Base-by-base conservation (phyloP, 2,888 invertebrate genomes). In the Trisateles emortualis region DNA sequence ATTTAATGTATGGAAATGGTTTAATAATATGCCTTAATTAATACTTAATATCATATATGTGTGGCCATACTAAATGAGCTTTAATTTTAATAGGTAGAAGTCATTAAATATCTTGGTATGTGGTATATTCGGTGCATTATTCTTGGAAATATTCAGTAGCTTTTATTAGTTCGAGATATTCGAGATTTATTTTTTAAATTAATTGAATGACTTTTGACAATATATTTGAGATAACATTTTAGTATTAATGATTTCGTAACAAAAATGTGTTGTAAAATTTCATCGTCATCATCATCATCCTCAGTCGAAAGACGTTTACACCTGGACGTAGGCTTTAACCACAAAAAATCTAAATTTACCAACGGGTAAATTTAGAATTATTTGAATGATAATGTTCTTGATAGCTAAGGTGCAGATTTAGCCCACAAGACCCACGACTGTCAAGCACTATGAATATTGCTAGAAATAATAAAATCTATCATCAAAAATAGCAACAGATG, bases 1-100 rank as follows among this genome's bases (percentile, higher is more conserved):
- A n/a, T 5, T 33, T 45, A 45, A 45, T 45, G 8, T 36, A 45
- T 45, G 35, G 13, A 45, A 45, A 45, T 45, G 13, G 35, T 9
- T 45, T 36, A 35, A 35, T 45, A 45, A 36, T 45, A 35, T 36
- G 26, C 26, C 16, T 22, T 33, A 35, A 44, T 44, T 44, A 44
- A 44, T 24, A 44, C n/a, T 24, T n/a, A 24, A 24, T 33, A 24
- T 35, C 35, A 44, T 35, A 14, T 35, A 35, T 22, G 14, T 44
- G 38, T 38, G 35, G 35, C 35, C 16, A 19, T 19, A 17, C 5
- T 39, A 39, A 24, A 17, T 40, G 17, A 33, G 26, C 22, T 26
- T 39, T n/a, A 22, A 38, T 22, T 22, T 33, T 33, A 39, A 17
- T 39, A 39, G 38, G 38, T 38, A 38, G n/a, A 11, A 14, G 29